A percentile compares a stretch with the other conserved stretches of the same genome.
Evolutionary conservation across 2,888 invertebrate genomes (phyloP).

Genomic region (Prenolepis imparis): DNA sequence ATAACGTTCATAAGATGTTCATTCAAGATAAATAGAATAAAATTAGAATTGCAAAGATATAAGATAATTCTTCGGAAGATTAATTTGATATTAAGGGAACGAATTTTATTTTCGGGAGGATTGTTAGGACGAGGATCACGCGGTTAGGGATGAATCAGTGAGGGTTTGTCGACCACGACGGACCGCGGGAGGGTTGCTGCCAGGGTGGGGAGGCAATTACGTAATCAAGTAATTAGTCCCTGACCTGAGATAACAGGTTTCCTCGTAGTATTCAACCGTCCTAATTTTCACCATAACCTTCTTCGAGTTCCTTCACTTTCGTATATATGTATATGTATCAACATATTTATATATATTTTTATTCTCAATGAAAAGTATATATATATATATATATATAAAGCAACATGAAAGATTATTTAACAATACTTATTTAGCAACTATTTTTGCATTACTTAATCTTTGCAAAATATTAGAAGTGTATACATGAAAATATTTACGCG

Average conservation of each 20-base stretch:
- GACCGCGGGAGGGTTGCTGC: constrained; percentile 75
- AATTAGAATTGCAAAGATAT: constrained; percentile 12
- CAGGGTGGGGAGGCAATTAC: constrained; percentile 83
- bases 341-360: not conserved
- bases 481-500: not conserved
- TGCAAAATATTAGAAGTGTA: not conserved
- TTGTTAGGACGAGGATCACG: constrained; percentile 70
- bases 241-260: constrained; percentile 82
- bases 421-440: not conserved
- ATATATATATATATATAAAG: not conserved
- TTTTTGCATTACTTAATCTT: not conserved
- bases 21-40: not conserved
- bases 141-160: constrained; percentile 78
- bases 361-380: not conserved
- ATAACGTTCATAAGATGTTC: not conserved
- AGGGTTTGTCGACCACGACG: constrained; percentile 77
- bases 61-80: constrained; percentile 43
- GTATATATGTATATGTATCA: not conserved
- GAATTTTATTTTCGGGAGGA: constrained; percentile 70
- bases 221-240: constrained; percentile 85
- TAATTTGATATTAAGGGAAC: constrained; percentile 69
- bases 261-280: constrained; percentile 75
- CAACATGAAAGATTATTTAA: constrained; percentile 12
- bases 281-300: constrained; percentile 67
- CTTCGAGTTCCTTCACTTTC: constrained; percentile 54